Evolutionary conservation across 2,113 vertebrate genomes (phyloP).

Genomic region (Chionis minor): DNA sequence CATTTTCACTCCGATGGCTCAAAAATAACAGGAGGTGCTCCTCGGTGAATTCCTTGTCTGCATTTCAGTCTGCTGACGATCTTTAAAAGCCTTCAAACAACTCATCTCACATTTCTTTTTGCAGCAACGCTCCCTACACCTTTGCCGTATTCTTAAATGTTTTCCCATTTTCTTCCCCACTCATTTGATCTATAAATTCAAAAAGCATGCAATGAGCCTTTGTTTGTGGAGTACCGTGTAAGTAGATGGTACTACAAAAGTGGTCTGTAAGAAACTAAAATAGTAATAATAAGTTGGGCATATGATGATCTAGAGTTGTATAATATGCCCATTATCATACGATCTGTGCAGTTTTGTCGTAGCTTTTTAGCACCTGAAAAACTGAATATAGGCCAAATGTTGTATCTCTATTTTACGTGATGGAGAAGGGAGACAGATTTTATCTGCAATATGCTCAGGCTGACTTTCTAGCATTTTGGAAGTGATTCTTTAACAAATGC

Average conservation of each 20-base stretch:
- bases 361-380: conserved; percentile 69
- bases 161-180: background rate
- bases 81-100: background rate
- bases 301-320: conserved; percentile 61
- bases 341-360: conserved; percentile 66
- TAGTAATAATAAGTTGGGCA: conserved; percentile 63
- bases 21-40: background rate
- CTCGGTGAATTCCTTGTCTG: background rate
- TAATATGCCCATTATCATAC: conserved; percentile 67
- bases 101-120: background rate
- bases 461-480: conserved; percentile 69
- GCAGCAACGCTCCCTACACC: background rate
- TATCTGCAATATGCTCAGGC: conserved; percentile 69
- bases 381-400: conserved; percentile 66
- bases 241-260: conserved; percentile 10
- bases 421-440: conserved; percentile 65
- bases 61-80: background rate
- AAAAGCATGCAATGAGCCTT: background rate
- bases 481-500: conserved; percentile 64
- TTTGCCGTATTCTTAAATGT: background rate
- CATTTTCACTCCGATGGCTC: background rate
- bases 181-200: background rate
- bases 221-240: background rate
- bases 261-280: conserved; percentile 27
- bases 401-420: conserved; percentile 64